A percentile compares a stretch with the other conserved stretches of the same genome.
Conservation (phyloP, 2,797 vertebrate species). For the Gambelia wislizenii region DNA sequence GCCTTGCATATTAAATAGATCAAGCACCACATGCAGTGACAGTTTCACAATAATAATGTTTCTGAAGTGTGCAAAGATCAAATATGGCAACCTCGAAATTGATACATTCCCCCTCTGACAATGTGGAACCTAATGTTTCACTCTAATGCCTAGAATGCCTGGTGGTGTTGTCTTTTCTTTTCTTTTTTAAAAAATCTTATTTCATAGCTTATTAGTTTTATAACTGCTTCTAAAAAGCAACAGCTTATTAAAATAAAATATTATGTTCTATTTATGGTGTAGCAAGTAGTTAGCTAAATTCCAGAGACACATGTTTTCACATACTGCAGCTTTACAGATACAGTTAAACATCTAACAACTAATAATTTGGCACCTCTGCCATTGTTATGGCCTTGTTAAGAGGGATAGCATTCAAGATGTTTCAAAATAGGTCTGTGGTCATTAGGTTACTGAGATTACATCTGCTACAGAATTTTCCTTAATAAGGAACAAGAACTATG, state of each 20-base stretch:
- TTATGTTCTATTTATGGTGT: slow-evolving; percentile 45
- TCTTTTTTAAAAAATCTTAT: not conserved
- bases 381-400: slow-evolving; percentile 13
- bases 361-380: slow-evolving; percentile 23
- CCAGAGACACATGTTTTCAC: slow-evolving; percentile 22
- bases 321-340: slow-evolving; percentile 17
- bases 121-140: slow-evolving; percentile 24
- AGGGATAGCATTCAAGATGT: slow-evolving; percentile 30
- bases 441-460: slow-evolving; percentile 59
- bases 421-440: slow-evolving; percentile 50
- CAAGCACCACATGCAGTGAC: not conserved
- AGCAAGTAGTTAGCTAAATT: slow-evolving; percentile 28
- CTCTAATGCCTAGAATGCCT: slow-evolving; percentile 22
- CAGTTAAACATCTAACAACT: slow-evolving; percentile 22
- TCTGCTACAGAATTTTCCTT: slow-evolving; percentile 51
- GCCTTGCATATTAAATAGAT: not conserved
- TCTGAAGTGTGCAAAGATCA: slow-evolving; percentile 50
- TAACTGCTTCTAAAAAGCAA: slow-evolving; percentile 17
- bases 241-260: slow-evolving; percentile 56
- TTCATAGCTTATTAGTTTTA: slow-evolving; percentile 55
- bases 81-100: slow-evolving; percentile 2
- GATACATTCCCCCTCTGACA: slow-evolving; percentile 22
- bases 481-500: slow-evolving; percentile 50
- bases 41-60: not conserved
- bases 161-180: slow-evolving; percentile 32